Base-by-base conservation (phyloP, 2,888 invertebrate genomes). In the Megamerina dolium region DNA sequence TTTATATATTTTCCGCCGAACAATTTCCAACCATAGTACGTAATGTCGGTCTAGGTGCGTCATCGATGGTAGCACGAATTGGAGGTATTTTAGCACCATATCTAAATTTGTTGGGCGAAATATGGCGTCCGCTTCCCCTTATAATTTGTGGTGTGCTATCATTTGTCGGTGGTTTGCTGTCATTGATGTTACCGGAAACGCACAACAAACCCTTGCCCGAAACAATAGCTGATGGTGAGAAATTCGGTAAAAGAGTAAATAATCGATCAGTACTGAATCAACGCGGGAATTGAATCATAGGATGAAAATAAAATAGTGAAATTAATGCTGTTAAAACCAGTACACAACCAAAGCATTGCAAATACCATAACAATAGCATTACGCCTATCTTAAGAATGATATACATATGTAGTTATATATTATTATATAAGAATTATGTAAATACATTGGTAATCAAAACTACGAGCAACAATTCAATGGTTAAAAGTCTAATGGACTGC, bases 51-150 rank as follows among this genome's bases (percentile, higher is more conserved):
- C 81, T 93, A 41, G 93, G 93, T 1, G 77, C 87, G 8, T 82
- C 89, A 13, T 92, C 91, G 1, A 89, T 90, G 76, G 82, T 85
- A 44, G 92, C 92, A 0, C 78, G 93, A 56, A 73, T 92, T 49
- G 93, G 93, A n/a, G 70, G 72, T 30, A 70, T 72, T 19, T 48
- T 70, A 45, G 71, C 92, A 1, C 91, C 92, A 0, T 91, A 87
- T 59, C 78, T 92, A 1, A 86, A 88, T 30, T 78, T 85, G 6
- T 65, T 87, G 50, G 75, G 75, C 9, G 69, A 75, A 37, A 73
- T 79, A 2, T 77, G 77, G 63, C 72, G 74, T 4, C 84, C 83
- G 75, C 60, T 87, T 14, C 87, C 89, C 1, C 80, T 88, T 1
- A 64, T 84, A 31, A 77, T 84, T 26, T 88, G 89, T 59, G 89